Evolutionary conservation across 2,888 invertebrate species (phyloP).

Genomic region (Drosophila prostipennis): DNA sequence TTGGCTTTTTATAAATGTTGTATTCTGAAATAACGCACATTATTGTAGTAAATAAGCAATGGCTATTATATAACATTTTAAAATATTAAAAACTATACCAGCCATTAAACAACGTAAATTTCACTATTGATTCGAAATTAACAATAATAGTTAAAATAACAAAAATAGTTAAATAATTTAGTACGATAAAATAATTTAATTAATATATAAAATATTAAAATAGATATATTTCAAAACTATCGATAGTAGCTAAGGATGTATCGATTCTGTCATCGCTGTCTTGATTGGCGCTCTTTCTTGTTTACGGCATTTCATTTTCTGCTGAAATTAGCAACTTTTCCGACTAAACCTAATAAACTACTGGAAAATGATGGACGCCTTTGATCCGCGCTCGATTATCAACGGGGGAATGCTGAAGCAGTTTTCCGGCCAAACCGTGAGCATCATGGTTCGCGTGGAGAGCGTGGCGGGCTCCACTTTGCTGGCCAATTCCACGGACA

Average conservation of each 20-base stretch:
- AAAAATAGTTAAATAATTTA: no score
- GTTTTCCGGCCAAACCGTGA: constrained; percentile 77
- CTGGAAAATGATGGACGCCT: constrained; percentile 61
- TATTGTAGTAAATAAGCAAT: no score
- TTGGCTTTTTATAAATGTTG: no score
- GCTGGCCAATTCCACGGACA: constrained; percentile 75
- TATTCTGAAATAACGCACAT: no score
- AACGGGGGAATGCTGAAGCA: constrained; percentile 81
- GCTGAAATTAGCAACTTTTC: background rate
- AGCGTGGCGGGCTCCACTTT: constrained; percentile 72
- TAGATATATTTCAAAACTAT: no score
- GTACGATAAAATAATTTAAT: no score
- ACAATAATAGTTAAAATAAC: no score
- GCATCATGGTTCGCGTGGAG: constrained; percentile 81
- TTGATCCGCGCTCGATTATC: constrained; percentile 77
- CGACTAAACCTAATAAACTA: background rate
- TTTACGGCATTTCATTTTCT: constrained; percentile 24
- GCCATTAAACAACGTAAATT: no score
- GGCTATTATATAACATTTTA: no score
- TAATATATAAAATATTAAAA: no score
- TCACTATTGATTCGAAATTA: no score
- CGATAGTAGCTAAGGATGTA: background rate
- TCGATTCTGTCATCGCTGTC: background rate
- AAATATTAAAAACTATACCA: no score
- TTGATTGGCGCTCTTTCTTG: constrained; percentile 34